These are phyloP conservation scores for Pseudeuparius sepicola DNA, from an alignment of 2,888 invertebrate species.

Conservation along the genomic window DNA sequence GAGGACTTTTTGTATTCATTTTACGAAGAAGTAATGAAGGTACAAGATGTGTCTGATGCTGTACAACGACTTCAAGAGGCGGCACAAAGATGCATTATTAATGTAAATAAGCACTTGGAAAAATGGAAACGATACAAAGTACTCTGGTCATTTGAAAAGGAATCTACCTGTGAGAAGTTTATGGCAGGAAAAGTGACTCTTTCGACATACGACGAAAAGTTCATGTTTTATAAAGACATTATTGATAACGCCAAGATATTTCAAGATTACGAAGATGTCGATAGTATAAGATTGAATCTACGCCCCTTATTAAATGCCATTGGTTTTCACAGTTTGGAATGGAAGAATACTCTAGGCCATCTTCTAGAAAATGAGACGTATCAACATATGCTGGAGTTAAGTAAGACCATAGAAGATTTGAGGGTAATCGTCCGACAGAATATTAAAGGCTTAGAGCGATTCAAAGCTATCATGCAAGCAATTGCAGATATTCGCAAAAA, in stretches of 20 bases:
- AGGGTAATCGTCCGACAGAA: slow-evolving; percentile 61
- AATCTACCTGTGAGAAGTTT: slow-evolving; percentile 66
- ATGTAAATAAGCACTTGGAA: slow-evolving; percentile 49
- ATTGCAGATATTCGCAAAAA: slow-evolving; percentile 65
- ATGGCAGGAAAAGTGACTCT: slow-evolving; percentile 53
- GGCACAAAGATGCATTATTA: slow-evolving; percentile 53
- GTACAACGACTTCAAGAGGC: slow-evolving; percentile 57
- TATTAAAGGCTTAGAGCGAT: slow-evolving; percentile 68
- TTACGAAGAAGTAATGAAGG: slow-evolving; percentile 67
- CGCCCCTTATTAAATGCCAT: slow-evolving; percentile 59
- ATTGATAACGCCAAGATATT: slow-evolving; percentile 44
- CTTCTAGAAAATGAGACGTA: slow-evolving; percentile 58
- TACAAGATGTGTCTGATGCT: slow-evolving; percentile 58
- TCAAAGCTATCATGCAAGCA: slow-evolving; percentile 77
- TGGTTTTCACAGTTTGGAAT: slow-evolving; percentile 64
- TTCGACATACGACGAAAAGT: slow-evolving; percentile 69
- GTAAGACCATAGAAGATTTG: slow-evolving; percentile 51
- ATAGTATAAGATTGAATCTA: slow-evolving; percentile 65
- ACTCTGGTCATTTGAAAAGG: slow-evolving; percentile 69
- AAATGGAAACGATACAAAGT: slow-evolving; percentile 67
- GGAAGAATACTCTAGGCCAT: slow-evolving; percentile 66
- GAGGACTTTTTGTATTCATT: slow-evolving; percentile 59
- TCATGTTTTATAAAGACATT: slow-evolving; percentile 72
- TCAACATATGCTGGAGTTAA: slow-evolving; percentile 57
- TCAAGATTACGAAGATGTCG: slow-evolving; percentile 51